These are phyloP conservation scores for Drosophila setifemur DNA, from an alignment of 1,140 invertebrate species.

Conservation along the genomic window DNA sequence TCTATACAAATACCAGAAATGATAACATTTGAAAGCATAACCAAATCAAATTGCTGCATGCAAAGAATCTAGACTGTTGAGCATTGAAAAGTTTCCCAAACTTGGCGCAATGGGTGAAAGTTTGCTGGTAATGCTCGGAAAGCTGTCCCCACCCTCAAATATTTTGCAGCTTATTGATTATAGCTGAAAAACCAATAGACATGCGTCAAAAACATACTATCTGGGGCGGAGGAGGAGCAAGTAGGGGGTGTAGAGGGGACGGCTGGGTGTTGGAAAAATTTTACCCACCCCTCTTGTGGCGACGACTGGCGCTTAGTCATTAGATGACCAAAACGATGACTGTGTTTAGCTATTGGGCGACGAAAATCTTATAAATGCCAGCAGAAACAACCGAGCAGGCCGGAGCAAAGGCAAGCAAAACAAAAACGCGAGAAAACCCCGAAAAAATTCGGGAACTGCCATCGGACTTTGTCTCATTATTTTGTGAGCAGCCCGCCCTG, in stretches of 20 bases:
- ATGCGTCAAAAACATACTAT: slow-evolving; percentile 44
- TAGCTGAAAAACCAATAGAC: slow-evolving; percentile 63
- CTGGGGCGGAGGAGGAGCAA: background rate
- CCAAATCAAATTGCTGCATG: no score
- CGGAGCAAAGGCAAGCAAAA: slow-evolving; percentile 11
- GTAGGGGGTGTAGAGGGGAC: background rate
- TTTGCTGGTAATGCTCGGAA: slow-evolving; percentile 18
- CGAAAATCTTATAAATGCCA: slow-evolving; percentile 44
- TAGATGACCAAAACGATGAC: slow-evolving; percentile 34
- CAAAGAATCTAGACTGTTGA: no score
- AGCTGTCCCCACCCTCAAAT: slow-evolving; percentile 24
- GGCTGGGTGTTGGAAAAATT: slow-evolving; percentile 6
- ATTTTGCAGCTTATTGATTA: slow-evolving; percentile 62
- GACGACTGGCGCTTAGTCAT: slow-evolving; percentile 39
- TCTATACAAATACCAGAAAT: no score
- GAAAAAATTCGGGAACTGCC: background rate
- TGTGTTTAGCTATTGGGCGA: slow-evolving; percentile 21
- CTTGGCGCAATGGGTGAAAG: slow-evolving; percentile 45
- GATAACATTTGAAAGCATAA: no score
- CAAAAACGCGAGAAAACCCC: background rate
- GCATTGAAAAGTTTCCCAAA: background rate
- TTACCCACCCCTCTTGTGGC: slow-evolving; percentile 6
- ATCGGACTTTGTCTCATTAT: slow-evolving; percentile 68
- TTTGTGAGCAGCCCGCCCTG: slow-evolving; percentile 27
- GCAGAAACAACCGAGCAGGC: slow-evolving; percentile 24